phyloP scores from a whole-genome alignment of 2,888 invertebrate genomes.

The Carpatolechia fugitivella region DNA sequence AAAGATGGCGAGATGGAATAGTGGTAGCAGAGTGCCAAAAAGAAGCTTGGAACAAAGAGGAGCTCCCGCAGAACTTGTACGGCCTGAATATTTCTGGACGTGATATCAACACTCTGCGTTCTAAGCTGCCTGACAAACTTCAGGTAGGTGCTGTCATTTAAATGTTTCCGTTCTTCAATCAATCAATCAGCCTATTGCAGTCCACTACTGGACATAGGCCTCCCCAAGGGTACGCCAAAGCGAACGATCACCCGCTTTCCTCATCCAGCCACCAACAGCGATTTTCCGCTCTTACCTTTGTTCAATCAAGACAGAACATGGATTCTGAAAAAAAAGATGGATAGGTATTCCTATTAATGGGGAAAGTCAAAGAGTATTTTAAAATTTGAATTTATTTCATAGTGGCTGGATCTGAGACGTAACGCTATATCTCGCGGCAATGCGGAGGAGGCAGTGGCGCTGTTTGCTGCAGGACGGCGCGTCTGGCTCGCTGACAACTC shows the following conservation, averaged over 20 bases:
- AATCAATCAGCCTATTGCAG: too few relatives aligned
- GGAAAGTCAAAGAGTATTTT: too few relatives aligned
- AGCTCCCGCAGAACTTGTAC: neutral
- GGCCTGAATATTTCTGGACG: neutral
- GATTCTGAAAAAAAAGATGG: too few relatives aligned
- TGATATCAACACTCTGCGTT: neutral
- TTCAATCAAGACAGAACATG: too few relatives aligned
- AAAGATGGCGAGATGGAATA: neutral
- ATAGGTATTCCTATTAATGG: too few relatives aligned
- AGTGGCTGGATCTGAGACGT: constrained; percentile 5
- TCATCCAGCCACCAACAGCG: too few relatives aligned
- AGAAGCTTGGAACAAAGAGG: neutral
- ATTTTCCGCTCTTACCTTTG: too few relatives aligned
- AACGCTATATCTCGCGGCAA: constrained; percentile 4
- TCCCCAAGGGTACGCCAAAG: too few relatives aligned
- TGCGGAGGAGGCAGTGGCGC: neutral
- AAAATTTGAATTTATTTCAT: too few relatives aligned
- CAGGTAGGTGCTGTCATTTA: neutral
- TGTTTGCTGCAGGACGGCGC: neutral
- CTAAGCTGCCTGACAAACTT: neutral
- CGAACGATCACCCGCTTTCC: too few relatives aligned
- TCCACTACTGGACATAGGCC: too few relatives aligned
- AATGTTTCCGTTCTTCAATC: too few relatives aligned
- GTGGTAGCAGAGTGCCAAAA: neutral
- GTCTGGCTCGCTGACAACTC: constrained; percentile 27